These are phyloP conservation scores for Myripristis murdjan DNA, from an alignment of 2,797 vertebrate species.

Conservation along the genomic window DNA sequence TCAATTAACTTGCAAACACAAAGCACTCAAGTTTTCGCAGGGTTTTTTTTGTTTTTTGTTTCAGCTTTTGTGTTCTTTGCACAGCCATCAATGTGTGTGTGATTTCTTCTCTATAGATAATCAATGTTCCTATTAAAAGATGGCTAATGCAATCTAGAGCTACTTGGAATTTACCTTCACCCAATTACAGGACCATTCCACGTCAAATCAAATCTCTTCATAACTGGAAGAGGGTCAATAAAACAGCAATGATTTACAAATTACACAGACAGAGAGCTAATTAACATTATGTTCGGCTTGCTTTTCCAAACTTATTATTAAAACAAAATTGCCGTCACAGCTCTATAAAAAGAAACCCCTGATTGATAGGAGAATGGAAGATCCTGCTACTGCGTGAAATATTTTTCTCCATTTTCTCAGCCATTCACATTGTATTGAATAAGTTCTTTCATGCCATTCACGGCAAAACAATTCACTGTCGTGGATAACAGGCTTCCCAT, in stretches of 20 bases:
- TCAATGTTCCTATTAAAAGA: slow-evolving; percentile 28
- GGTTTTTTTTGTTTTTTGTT: too few relatives aligned
- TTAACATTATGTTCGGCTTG: slow-evolving; percentile 11
- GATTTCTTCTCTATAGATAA: slow-evolving; percentile 22
- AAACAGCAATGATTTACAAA: slow-evolving; percentile 26
- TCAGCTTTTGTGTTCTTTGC: too few relatives aligned
- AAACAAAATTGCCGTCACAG: slow-evolving; percentile 4
- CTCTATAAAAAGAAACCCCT: neutral
- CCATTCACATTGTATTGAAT: slow-evolving; percentile 8
- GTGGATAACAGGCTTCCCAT: neutral
- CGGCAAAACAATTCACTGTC: slow-evolving; percentile 13
- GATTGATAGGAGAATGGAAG: neutral
- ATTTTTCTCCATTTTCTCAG: neutral
- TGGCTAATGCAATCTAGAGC: slow-evolving; percentile 22
- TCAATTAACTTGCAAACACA: too few relatives aligned
- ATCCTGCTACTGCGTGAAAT: neutral
- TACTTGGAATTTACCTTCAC: slow-evolving; percentile 12
- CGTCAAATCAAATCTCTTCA: slow-evolving; percentile 19
- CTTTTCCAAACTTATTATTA: slow-evolving; percentile 14
- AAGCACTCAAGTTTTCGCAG: too few relatives aligned
- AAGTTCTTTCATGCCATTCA: slow-evolving; percentile 21
- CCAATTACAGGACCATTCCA: slow-evolving; percentile 14
- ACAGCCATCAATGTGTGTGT: neutral
- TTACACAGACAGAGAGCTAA: slow-evolving; percentile 24
- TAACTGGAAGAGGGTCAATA: slow-evolving; percentile 15